Evolutionary conservation across 2,113 vertebrate species (phyloP), one percentile per base, ranked within the genome.

Genomic region (Ariopsis seemanni): DNA sequence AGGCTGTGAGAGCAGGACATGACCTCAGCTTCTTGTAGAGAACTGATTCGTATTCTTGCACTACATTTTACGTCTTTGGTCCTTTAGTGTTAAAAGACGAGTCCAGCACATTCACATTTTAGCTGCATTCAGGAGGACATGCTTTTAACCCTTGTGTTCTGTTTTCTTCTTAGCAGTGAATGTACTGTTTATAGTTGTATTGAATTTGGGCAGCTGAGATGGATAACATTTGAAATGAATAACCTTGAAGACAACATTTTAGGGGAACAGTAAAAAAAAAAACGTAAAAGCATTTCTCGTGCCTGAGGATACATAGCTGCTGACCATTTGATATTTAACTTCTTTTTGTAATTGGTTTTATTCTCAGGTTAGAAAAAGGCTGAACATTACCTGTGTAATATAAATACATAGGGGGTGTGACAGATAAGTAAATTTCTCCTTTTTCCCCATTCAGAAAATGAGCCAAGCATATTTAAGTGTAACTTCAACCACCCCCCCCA

Each of bases 141-240:
- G 18, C 42, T 48, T 72, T 52, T 77, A 77, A 52, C 74, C 74
- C 48, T 77, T 77, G 42, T 75, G 72, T 75, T 50, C 72, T 25
- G 74, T 77, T 52, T 52, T n/a, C 5, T 50, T 75, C 1, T 74
- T 20, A 22, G 42, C 34, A 74, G 4, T 22, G 20, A 48, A 25
- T 74, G 42, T 50, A 48, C 7, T 10, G 14, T 71, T 74, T 4
- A 50, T 50, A 9, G 18, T 48, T 48, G 11, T 50, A 25, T 22
- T 74, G 17, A 7, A 52, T 75, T 18, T 42, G 30, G 69, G 69
- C 30, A 69, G 14, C 27, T 69, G n/a, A 69, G 67, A 69, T 27
- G 5, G 12, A 15, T 30, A 30, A 67, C 15, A 30, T 65, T 65
- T 65, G 25, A 65, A 65, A 65, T 65, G 63, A 65, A 2, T n/a